Base-by-base conservation (phyloP, 2,888 invertebrate species). In the Thymelicus lineola region DNA sequence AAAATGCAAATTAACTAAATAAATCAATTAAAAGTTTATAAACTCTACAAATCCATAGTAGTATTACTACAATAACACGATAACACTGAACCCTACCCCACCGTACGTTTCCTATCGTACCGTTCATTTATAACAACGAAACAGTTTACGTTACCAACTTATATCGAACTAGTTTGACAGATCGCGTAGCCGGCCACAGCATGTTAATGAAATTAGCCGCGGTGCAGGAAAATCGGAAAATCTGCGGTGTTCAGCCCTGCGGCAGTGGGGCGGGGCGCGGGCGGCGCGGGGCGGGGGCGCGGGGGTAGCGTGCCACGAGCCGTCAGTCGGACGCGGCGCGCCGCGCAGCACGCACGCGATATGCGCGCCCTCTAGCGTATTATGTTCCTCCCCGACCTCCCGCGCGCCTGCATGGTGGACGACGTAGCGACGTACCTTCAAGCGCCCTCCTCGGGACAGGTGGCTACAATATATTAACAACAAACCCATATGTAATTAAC, bases 331-430 rank as follows among this genome's bases (percentile, higher is more conserved):
- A 85, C 91, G 93, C 91, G 92, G 91, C 88, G 87, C 90, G 88
- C 91, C 91, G 92, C 92, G 91, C 82, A 85, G 90, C 89, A 84
- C 91, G 85, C 90, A 88, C 92, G 91, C 90, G 86, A 86, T 71
- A 90, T 93, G 92, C 88, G 91, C 90, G 87, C 86, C 82, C 86
- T 88, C 80, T 91, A 89, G 87, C 90, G 90, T 90, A 90, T 90
- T 91, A 97, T 97, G 97, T 97, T 97, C 95, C 97, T 97, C 96
- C 97, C 97, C 94, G 97, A 97, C 94, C 96, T 97, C 90, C 95
- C 97, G 95, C 96, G 97, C 95, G 97, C 97, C 97, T 97, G 97
- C 96, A 97, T 97, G 97, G 97, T 97, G 96, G 97, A 97, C 96
- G 97, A 97, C 97, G 97, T 97, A 94, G 97, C 97, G 94, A 97